Evolutionary conservation across 2,113 vertebrate genomes (phyloP), one percentile per base, ranked within the genome.

Genomic region (Corythornis vintsioides): DNA sequence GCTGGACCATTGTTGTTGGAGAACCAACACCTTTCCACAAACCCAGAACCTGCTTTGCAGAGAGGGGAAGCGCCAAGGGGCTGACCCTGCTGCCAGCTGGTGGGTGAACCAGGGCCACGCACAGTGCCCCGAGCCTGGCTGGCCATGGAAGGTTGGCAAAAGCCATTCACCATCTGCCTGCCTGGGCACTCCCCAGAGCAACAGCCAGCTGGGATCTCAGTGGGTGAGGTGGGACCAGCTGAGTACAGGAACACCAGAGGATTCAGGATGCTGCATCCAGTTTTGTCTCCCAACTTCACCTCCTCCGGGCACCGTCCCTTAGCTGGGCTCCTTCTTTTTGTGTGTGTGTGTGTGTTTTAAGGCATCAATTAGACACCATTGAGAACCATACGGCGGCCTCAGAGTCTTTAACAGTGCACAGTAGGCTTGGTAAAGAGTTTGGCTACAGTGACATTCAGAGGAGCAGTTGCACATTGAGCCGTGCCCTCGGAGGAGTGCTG

Each of bases 341-440:
- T 45, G 45, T 45, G 45, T 45, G 18, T 24, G 2, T 47, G 24
- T 10, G 89, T 45, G 15, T 79, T 90, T 97, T 97, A 97, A 97
- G 96, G 96, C 96, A 97, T 96, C 94, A 11, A 28, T 70, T 70
- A 93, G 95, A 96, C 95, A 87, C 96, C 94, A 43, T 63, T 6
- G 52, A 73, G 93, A 78, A 33, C 87, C 86, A 28, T 52, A 53
- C 6, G 3, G 92, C 2, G 66, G 77, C 77, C 92, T 88, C 76
- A 12, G 69, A 83, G 89, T 87, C 93, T 75, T 61, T 56, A 75
- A 78, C 86, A 93, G 94, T 56, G 91, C 87, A 43, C 79, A 2
- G 67, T 11, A 17, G 93, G 66, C 93, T 86, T 6, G 93, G 86
- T 82, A 56, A 84, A 80, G 88, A 79, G 90, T 78, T 80, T 81